Percentiles rank a stretch among this genome's conserved stretches.
phyloP scores from a whole-genome alignment of 1,140 invertebrate genomes.

The Chrysomallon squamiferum region DNA sequence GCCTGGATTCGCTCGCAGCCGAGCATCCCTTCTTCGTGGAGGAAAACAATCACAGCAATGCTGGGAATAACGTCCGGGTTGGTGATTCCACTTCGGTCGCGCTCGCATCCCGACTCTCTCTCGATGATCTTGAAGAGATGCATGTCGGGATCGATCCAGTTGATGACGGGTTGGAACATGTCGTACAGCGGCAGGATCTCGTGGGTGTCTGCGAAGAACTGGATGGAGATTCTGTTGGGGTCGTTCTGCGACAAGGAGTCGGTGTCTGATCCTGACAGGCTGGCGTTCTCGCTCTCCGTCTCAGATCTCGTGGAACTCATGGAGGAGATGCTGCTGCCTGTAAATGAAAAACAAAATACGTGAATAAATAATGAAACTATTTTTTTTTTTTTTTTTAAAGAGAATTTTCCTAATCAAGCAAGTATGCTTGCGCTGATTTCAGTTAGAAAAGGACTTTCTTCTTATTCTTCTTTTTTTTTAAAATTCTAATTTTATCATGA shows the following conservation, averaged over 20 bases:
- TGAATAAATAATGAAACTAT: too few species aligned
- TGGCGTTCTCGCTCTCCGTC: slow-evolving; percentile 5
- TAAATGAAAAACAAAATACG: neutral
- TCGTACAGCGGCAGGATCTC: slow-evolving; percentile 29
- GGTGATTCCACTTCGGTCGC: slow-evolving; percentile 5
- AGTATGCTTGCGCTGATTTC: too few species aligned
- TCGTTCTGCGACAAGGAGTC: slow-evolving; percentile 7
- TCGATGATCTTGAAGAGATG: slow-evolving; percentile 44
- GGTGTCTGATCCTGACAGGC: slow-evolving; percentile 7
- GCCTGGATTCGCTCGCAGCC: slow-evolving; percentile 37
- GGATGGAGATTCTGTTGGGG: slow-evolving; percentile 5
- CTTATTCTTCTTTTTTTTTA: too few species aligned
- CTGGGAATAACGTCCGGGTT: slow-evolving; percentile 31
- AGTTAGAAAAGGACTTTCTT: too few species aligned
- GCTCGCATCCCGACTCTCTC: neutral
- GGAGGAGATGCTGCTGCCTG: slow-evolving; percentile 7
- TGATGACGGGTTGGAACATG: slow-evolving; percentile 43
- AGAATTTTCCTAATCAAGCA: too few species aligned
- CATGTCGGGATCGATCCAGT: slow-evolving; percentile 46
- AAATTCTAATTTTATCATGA: too few species aligned
- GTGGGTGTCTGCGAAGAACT: slow-evolving; percentile 3
- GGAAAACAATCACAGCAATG: slow-evolving; percentile 46
- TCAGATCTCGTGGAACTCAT: slow-evolving; percentile 8
- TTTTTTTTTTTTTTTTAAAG: too few species aligned
- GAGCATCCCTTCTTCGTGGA: slow-evolving; percentile 42